Evolutionary conservation across 2,797 vertebrate species (phyloP), one percentile per base, ranked within the genome.

Genomic region (Sarcophilus harrisii): DNA sequence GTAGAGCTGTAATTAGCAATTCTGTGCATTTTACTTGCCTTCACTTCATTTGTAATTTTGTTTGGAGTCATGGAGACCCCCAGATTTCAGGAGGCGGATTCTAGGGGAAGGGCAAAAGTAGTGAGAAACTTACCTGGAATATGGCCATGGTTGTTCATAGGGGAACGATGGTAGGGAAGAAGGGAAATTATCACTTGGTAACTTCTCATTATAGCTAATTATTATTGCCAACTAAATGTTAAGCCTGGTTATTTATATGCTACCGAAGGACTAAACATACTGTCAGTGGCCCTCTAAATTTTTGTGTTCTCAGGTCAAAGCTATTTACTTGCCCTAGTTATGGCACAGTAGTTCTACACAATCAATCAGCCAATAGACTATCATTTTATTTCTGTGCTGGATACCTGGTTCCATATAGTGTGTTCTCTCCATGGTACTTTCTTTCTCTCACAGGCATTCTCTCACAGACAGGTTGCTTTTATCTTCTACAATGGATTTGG

Each of bases 341-440:
- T 87, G 73, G 38, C 73, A 87, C 2, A 92, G 58, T 28, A n/a
- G 57, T 58, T 62, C 87, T 73, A 52, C 93, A 57, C 93, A 94
- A 92, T 93, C 93, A 6, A 57, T 94, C 95, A 73, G 73, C 93
- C 66, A 57, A 32, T 93, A 57, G 73, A 58, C 38, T 54, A 96
- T 89, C 92, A 21, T 73, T 96, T 93, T 92, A 92, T 96, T 38
- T 95, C 87, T 29, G 0, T 73, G 18, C n/a, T 93, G 93, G 94
- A 66, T 49, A 89, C 60, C 54, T 58, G 57, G 30, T n/a, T 92
- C 38, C 54, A 81, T 92, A 55, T 45, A 29, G 5, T 52, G 0
- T 29, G 18, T 93, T 92, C 45, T 92, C 62, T 62, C 59, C 27
- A 0, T 1, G 49, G 49, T 27, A 11, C 58, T 91, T 73, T 73